phyloP scores from a whole-genome alignment of 2,113 vertebrate genomes.

The Psettodes erumei region DNA sequence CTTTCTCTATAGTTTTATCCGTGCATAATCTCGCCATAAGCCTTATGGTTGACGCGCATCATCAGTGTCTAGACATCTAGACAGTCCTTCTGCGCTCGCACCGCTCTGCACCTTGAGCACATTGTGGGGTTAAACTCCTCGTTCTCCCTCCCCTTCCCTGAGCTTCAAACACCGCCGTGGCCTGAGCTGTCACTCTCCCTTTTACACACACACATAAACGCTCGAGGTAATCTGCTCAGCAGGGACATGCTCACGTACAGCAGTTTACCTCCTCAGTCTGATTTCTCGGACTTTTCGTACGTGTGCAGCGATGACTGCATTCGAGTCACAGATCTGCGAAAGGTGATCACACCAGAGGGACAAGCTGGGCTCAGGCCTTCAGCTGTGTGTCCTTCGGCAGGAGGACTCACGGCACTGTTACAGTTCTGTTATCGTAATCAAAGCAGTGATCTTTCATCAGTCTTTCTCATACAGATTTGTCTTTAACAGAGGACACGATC shows the following conservation, averaged over 20 bases:
- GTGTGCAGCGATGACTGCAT: not conserved
- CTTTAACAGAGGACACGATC: not conserved
- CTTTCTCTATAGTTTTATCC: not conserved
- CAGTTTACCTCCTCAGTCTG: constrained; percentile 1
- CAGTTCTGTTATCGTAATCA: not conserved
- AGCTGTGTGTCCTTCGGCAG: not conserved
- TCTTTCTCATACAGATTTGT: not conserved
- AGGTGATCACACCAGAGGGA: not conserved
- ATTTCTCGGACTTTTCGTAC: not conserved
- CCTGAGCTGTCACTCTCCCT: constrained; percentile 40
- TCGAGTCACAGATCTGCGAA: not conserved
- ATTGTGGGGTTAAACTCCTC: constrained; percentile 9
- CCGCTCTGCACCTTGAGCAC: constrained; percentile 25
- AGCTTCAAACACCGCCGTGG: constrained; percentile 36
- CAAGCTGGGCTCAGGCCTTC: not conserved
- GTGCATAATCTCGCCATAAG: constrained; percentile 13
- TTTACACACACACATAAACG: not conserved
- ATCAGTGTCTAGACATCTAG: constrained; percentile 40
- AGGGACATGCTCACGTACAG: not conserved
- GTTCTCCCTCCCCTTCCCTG: constrained; percentile 5
- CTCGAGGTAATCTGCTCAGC: constrained; percentile 38
- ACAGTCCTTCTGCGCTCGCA: constrained; percentile 18
- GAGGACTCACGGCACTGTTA: not conserved
- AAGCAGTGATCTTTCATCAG: not conserved
- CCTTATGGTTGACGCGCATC: constrained; percentile 1